phyloP scores from a whole-genome alignment of 2,888 invertebrate species.

The Synergus gifuensis region DNA sequence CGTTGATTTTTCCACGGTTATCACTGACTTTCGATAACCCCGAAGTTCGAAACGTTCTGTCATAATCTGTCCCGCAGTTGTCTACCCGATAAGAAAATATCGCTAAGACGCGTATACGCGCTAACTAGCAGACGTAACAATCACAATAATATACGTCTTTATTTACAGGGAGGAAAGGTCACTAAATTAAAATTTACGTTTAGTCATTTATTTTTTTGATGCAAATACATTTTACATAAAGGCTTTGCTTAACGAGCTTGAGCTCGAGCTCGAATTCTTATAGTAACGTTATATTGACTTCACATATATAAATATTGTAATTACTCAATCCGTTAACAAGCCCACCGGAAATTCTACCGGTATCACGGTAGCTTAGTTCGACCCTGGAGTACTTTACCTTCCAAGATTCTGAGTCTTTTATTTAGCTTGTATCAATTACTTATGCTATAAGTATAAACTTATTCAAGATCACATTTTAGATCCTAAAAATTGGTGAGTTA shows the following conservation, averaged over 20 bases:
- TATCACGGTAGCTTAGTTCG: slow-evolving; percentile 8
- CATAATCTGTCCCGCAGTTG: slow-evolving; percentile 70
- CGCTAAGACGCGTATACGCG: slow-evolving; percentile 29
- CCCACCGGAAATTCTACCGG: slow-evolving; percentile 11
- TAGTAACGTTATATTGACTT: background rate
- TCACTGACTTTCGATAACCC: slow-evolving; percentile 70
- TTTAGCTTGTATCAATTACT: background rate
- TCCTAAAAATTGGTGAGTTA: too few relatives aligned
- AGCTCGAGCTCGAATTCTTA: background rate
- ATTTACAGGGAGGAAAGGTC: slow-evolving; percentile 8
- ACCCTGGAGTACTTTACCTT: background rate
- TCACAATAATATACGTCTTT: slow-evolving; percentile 26
- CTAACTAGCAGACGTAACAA: slow-evolving; percentile 32
- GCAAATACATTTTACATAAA: background rate
- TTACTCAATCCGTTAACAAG: slow-evolving; percentile 1
- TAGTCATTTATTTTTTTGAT: background rate
- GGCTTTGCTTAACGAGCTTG: background rate
- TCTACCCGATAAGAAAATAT: slow-evolving; percentile 40
- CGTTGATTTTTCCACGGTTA: slow-evolving; percentile 44
- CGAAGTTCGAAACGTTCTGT: slow-evolving; percentile 64
- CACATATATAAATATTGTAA: slow-evolving; percentile 1
- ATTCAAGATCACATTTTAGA: too few relatives aligned
- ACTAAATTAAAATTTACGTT: background rate
- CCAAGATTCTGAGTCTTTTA: background rate
- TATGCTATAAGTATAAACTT: background rate